phyloP scores from a whole-genome alignment of 2,113 vertebrate species.

The Ageneiosus marmoratus region DNA sequence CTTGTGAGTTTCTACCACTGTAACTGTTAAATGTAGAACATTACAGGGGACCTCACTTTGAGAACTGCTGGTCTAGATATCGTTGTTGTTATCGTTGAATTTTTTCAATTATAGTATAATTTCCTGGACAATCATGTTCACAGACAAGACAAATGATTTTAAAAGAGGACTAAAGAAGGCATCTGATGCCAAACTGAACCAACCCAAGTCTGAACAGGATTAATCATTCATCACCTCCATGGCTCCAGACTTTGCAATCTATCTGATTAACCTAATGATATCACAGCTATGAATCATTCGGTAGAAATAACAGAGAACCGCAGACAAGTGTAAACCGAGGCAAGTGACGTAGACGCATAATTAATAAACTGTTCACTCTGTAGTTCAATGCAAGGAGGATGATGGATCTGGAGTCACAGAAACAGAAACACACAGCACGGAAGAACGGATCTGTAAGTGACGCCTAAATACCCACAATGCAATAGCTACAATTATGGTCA shows the following conservation, averaged over 20 bases:
- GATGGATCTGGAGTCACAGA: conserved; percentile 10
- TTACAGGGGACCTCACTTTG: no score
- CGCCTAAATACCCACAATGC: not conserved
- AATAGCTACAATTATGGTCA: not conserved
- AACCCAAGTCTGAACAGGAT: not conserved
- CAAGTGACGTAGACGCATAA: not conserved
- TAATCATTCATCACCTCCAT: not conserved
- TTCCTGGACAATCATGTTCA: not conserved
- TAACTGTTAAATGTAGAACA: not conserved
- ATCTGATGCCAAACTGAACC: not conserved
- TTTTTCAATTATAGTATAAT: no score
- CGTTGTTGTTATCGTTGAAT: no score
- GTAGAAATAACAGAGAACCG: not conserved
- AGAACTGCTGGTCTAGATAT: no score
- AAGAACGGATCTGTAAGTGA: conserved; percentile 14
- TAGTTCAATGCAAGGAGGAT: conserved; percentile 5
- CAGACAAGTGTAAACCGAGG: not conserved
- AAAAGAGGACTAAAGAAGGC: not conserved
- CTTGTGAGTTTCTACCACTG: not conserved
- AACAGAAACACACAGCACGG: not conserved
- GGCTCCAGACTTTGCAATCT: not conserved
- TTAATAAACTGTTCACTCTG: not conserved
- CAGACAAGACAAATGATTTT: not conserved
- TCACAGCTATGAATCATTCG: not conserved
- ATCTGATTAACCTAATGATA: not conserved